Evolutionary conservation across 2,888 invertebrate genomes (phyloP).

Genomic region (Melinaea menophilus): DNA sequence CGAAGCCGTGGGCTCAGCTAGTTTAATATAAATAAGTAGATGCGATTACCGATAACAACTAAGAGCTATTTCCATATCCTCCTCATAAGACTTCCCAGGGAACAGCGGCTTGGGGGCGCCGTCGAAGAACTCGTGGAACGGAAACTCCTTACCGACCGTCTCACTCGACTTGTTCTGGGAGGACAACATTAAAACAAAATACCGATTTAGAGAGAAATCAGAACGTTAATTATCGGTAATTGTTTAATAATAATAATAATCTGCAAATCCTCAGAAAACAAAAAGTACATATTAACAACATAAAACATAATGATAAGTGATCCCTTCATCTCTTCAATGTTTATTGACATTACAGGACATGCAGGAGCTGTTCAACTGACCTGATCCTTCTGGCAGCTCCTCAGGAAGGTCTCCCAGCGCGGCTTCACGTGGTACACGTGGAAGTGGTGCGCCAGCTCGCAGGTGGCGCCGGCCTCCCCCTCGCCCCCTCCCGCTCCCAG

Average conservation of each 20-base stretch:
- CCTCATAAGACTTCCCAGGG: conserved; percentile 84
- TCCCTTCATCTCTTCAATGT: no score
- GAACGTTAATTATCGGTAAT: no score
- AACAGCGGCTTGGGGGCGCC: conserved; percentile 97
- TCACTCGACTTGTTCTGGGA: conserved; percentile 55
- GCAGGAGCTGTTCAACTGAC: conserved; percentile 31
- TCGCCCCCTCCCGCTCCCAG: conserved; percentile 90
- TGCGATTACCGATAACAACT: conserved; percentile 88
- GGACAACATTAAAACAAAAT: conserved; percentile 33
- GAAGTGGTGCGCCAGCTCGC: conserved; percentile 99
- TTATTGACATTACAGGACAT: no score
- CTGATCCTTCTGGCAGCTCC: conserved; percentile 46
- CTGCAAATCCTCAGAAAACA: no score
- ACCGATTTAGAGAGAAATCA: background rate
- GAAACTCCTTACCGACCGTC: conserved; percentile 88
- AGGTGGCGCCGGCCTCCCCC: conserved; percentile 93
- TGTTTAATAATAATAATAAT: no score
- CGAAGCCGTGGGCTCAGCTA: no score
- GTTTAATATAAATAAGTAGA: background rate
- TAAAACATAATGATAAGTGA: no score
- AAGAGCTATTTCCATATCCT: conserved; percentile 92
- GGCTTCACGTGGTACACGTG: conserved; percentile 95
- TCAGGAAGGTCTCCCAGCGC: conserved; percentile 92
- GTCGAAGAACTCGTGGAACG: conserved; percentile 95
- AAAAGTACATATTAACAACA: no score